Conservation (phyloP, 2,797 vertebrate species). For the Eospalax fontanierii region DNA sequence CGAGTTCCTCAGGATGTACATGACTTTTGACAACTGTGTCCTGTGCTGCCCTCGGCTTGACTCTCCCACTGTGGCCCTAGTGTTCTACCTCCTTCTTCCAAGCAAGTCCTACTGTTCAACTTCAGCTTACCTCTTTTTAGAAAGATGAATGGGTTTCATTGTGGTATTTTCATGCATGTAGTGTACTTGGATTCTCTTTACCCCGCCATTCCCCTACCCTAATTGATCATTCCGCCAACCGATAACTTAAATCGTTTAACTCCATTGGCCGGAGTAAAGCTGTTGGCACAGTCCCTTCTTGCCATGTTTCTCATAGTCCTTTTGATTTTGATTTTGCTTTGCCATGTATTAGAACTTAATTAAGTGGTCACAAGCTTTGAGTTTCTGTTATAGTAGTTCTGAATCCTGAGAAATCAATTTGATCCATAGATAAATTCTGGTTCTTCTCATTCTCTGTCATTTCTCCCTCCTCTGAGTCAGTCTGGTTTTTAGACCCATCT, state of each 20-base stretch:
- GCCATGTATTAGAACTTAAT: conserved; percentile 23
- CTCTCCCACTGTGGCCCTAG: not conserved
- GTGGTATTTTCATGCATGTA: not conserved
- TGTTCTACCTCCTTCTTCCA: not conserved
- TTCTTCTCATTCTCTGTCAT: not conserved
- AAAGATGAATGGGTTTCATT: not conserved
- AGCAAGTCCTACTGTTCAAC: not conserved
- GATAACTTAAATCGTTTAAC: not conserved
- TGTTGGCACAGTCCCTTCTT: not conserved
- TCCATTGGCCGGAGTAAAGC: not conserved
- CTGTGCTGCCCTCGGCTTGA: not conserved
- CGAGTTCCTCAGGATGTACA: not conserved
- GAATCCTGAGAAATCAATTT: conserved; percentile 36
- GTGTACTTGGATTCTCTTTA: not conserved
- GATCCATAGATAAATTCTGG: not conserved
- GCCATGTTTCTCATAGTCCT: not conserved
- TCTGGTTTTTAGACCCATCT: conserved; percentile 6
- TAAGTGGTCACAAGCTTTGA: not conserved
- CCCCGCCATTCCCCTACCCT: too few species aligned
- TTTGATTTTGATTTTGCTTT: conserved; percentile 32
- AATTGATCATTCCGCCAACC: not conserved
- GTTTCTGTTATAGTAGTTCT: not conserved
- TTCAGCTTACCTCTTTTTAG: not conserved
- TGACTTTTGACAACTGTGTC: conserved; percentile 29
- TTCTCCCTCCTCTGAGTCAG: not conserved